These are phyloP conservation scores for Lissocephala sabroskyi DNA, from an alignment of 2,888 invertebrate species.

Conservation along the genomic window DNA sequence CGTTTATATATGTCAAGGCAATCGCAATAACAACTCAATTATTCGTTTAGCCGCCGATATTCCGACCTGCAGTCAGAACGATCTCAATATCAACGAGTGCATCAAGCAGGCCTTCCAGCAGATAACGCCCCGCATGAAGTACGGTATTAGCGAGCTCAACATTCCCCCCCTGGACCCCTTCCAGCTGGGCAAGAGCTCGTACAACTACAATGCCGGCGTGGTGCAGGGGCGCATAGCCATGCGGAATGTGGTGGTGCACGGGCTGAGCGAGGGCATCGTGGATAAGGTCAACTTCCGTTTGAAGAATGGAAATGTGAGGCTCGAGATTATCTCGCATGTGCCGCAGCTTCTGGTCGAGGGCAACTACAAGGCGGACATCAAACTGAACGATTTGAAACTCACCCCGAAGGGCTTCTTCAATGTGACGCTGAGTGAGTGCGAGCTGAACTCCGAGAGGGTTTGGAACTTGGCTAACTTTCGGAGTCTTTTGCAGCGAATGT, in stretches of 20 bases:
- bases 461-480: too few relatives aligned
- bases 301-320: constrained; percentile 71
- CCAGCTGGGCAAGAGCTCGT: constrained; percentile 54
- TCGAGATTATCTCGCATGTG: constrained; percentile 76
- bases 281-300: constrained; percentile 74
- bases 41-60: constrained; percentile 68
- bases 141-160: constrained; percentile 67
- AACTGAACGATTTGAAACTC: constrained; percentile 76
- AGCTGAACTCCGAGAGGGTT: too few relatives aligned
- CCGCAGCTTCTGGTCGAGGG: constrained; percentile 76
- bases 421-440: constrained; percentile 77
- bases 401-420: constrained; percentile 77
- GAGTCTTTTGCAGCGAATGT: constrained; percentile 76
- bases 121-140: constrained; percentile 70
- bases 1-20: constrained; percentile 44
- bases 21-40: background rate
- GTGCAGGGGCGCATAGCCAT: constrained; percentile 68
- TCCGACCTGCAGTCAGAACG: constrained; percentile 75
- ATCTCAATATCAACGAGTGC: constrained; percentile 77
- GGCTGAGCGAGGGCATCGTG: constrained; percentile 74
- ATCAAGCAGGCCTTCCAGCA: constrained; percentile 75
- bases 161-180: constrained; percentile 71
- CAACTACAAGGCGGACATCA: constrained; percentile 77
- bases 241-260: constrained; percentile 75
- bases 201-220: constrained; percentile 60